These are phyloP conservation scores for Dicranocentrus wangi DNA, from an alignment of 2,888 invertebrate species.

Conservation along the genomic window DNA sequence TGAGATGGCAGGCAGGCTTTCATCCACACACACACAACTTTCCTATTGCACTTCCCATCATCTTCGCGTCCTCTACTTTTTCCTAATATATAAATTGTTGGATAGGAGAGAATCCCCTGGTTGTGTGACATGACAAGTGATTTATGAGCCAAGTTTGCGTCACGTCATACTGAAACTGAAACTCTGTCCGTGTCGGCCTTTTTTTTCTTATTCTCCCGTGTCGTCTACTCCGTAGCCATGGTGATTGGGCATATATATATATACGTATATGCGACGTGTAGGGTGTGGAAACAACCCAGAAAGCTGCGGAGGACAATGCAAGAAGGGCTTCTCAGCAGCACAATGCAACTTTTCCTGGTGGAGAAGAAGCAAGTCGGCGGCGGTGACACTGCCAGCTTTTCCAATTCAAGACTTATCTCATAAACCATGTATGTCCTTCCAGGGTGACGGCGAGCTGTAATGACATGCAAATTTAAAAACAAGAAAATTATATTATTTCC, in stretches of 20 bases:
- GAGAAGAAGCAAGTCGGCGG: too few species aligned
- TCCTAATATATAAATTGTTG: constrained; percentile 62
- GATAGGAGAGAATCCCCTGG: constrained; percentile 71
- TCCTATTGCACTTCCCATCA: constrained; percentile 59
- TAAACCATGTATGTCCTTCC: not conserved
- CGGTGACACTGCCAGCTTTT: constrained; percentile 49
- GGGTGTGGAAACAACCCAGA: not conserved
- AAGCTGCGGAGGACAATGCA: not conserved
- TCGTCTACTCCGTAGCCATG: constrained; percentile 43
- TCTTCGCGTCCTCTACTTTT: constrained; percentile 56
- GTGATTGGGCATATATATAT: constrained; percentile 16
- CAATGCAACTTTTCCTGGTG: not conserved
- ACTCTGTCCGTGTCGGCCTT: constrained; percentile 61
- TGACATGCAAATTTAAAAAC: not conserved
- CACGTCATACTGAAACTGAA: constrained; percentile 71
- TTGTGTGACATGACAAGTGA: constrained; percentile 72
- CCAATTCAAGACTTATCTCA: constrained; percentile 50
- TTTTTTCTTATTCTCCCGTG: constrained; percentile 60
- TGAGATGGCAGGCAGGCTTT: constrained; percentile 58
- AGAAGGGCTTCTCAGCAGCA: not conserved
- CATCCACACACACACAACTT: constrained; percentile 52
- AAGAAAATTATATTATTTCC: not conserved
- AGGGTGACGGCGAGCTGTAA: not conserved
- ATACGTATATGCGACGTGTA: not conserved
- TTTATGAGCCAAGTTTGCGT: constrained; percentile 72